A percentile compares a stretch with the other conserved stretches of the same genome.
Evolutionary conservation across 2,797 vertebrate genomes (phyloP).

Genomic region (Aplochiton taeniatus): DNA sequence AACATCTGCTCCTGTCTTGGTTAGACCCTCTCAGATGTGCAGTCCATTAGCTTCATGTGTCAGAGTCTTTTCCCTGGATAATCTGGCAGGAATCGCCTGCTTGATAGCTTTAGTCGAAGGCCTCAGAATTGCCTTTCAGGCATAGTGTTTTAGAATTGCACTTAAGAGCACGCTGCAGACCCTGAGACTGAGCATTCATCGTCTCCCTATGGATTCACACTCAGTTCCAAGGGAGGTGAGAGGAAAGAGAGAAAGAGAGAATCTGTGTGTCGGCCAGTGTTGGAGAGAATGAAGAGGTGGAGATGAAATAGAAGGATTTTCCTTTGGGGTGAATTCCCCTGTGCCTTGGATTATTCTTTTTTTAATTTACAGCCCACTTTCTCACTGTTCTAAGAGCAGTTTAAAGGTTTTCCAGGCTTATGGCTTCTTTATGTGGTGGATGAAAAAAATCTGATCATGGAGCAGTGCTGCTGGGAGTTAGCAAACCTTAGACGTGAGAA

Average conservation of each 20-base stretch:
- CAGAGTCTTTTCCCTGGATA: neutral
- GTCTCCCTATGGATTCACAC: neutral
- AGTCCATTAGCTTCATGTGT: neutral
- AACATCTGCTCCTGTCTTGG: neutral
- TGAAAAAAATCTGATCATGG: neutral
- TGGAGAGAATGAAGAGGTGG: neutral
- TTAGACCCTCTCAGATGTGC: neutral
- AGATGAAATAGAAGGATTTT: neutral
- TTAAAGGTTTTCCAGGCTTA: neutral
- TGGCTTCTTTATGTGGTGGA: neutral
- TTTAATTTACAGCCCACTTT: conserved; percentile 10
- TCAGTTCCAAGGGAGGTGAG: conserved; percentile 7
- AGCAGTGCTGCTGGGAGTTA: no score
- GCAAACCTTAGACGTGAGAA: no score
- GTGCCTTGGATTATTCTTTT: conserved; percentile 5
- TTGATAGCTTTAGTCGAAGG: neutral
- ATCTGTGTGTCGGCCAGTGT: conserved; percentile 13
- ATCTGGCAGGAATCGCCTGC: conserved; percentile 1
- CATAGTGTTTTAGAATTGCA: neutral
- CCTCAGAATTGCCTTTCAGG: no score
- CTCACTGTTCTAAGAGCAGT: neutral
- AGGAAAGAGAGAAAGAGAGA: neutral
- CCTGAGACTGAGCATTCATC: neutral
- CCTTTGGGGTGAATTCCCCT: conserved; percentile 18
- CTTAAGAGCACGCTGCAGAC: neutral